Percentiles rank a stretch among this genome's conserved stretches.
These are phyloP conservation scores for Pantelozetes paolii DNA, from an alignment of 2,888 invertebrate genomes.

Conservation along the genomic window DNA sequence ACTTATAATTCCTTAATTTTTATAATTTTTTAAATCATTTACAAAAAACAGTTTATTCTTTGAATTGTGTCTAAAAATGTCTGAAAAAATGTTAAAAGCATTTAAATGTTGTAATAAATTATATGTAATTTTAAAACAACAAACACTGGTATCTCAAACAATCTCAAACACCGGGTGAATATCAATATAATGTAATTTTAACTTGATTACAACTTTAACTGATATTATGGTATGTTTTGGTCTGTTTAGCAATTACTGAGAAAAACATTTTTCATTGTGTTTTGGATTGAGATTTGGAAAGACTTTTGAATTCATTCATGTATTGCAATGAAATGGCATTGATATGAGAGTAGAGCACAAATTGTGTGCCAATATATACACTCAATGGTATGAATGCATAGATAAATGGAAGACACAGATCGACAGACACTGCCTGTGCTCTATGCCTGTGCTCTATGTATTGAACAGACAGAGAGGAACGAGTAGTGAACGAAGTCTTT, in stretches of 20 bases:
- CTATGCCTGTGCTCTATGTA: not conserved
- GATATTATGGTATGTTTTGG: slow-evolving; percentile 32
- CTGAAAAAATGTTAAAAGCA: too few species aligned
- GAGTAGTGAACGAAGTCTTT: not conserved
- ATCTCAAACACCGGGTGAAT: not conserved
- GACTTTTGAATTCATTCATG: slow-evolving; percentile 31
- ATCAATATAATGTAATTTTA: slow-evolving; percentile 21
- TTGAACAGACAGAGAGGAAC: not conserved
- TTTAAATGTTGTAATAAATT: too few species aligned
- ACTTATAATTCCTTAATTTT: too few species aligned
- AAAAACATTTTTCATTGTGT: slow-evolving; percentile 15
- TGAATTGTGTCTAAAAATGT: too few species aligned
- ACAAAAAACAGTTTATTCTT: too few species aligned
- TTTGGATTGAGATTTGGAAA: not conserved
- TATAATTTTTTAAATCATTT: too few species aligned
- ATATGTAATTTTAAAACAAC: not conserved
- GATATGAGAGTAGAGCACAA: slow-evolving; percentile 10
- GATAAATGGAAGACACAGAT: not conserved
- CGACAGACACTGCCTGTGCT: not conserved
- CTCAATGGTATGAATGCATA: not conserved
- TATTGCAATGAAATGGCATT: not conserved
- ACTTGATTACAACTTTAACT: slow-evolving; percentile 13
- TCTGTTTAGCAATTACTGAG: slow-evolving; percentile 31
- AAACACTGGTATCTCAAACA: not conserved
- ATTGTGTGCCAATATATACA: not conserved